phyloP scores from a whole-genome alignment of 2,113 vertebrate genomes.

The Atrichornis clamosus region DNA sequence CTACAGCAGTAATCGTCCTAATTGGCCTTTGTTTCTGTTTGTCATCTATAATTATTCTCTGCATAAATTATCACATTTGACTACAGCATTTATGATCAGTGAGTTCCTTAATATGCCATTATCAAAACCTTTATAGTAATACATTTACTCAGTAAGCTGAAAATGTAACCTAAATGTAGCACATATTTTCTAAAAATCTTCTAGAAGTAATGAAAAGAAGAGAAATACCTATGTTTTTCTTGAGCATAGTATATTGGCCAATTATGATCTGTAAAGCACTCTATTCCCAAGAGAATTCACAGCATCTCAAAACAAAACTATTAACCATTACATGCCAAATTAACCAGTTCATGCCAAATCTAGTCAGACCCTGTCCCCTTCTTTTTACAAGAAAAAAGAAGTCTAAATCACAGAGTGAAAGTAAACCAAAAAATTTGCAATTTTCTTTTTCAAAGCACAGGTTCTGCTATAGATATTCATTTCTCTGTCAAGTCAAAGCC shows the following conservation, averaged over 20 bases:
- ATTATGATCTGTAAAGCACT: not conserved
- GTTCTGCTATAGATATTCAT: not conserved
- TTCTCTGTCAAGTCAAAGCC: not conserved
- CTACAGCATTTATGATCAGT: slow-evolving; percentile 18
- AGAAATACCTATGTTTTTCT: not conserved
- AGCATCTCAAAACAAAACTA: not conserved
- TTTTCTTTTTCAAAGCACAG: not conserved
- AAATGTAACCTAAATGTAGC: not conserved
- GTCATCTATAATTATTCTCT: slow-evolving; percentile 32
- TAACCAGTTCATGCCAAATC: not conserved
- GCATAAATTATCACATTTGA: slow-evolving; percentile 22
- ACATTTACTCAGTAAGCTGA: not conserved
- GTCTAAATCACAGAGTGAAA: not conserved
- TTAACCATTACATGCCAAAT: not conserved
- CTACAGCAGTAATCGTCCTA: not conserved
- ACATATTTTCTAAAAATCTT: not conserved
- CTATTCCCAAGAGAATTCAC: not conserved
- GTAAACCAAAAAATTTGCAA: not conserved
- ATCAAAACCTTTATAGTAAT: not conserved
- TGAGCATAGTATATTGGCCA: not conserved
- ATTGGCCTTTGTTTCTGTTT: slow-evolving; percentile 54
- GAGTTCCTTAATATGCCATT: slow-evolving; percentile 11
- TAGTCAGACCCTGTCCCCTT: accelerated
- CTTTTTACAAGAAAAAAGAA: not conserved
- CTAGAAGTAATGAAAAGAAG: not conserved